Evolutionary conservation across 2,113 vertebrate genomes (phyloP), one percentile per base, ranked within the genome.

Genomic region (Taurulus bubalis): DNA sequence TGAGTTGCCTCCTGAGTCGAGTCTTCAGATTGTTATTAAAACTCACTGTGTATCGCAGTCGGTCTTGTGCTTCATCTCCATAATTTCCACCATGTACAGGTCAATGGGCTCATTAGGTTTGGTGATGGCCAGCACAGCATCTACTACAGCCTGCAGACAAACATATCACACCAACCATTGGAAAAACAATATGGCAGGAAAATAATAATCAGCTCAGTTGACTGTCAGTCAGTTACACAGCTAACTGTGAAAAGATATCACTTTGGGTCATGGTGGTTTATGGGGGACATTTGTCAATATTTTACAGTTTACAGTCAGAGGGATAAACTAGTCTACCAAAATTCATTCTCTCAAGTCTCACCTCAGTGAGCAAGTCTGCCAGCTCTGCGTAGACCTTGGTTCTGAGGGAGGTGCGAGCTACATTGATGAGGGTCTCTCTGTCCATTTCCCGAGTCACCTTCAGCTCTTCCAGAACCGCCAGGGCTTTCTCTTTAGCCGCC

Each of bases 11-110:
- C 63, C 36, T 38, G 0, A 3, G 64, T 15, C 0, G 20, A 18
- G n/a, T 62, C 9, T 73, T 42, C 6, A 12, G 10, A 22, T 42
- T 16, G 26, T 8, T 56, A 8, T 59, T 28, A 18, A 49, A 22
- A 95, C 98, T 94, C 85, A 99, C 98, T 96, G 93, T 69, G 98
- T 99, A 87, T 99, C 98, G 0, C 97, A 97, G 87, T 99, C 98
- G 0, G 97, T 98, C 92, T 98, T 99, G 88, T 99, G 98, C 71
- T 96, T 99, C 98, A 99, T 99, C 90, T 99, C 98, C 97, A 99
- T 99, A 49, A 99, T 99, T 82, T 99, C 98, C 82, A 99, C 96
- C 98, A 99, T 99, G 93, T 95, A 98, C 53, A 99, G 96, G 84
- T 99, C 98, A 42, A 98, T 97, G 62, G 97, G 95, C 78, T 99